These are phyloP conservation scores for Lapara coniferarum DNA, from an alignment of 2,888 invertebrate genomes.

Conservation along the genomic window DNA sequence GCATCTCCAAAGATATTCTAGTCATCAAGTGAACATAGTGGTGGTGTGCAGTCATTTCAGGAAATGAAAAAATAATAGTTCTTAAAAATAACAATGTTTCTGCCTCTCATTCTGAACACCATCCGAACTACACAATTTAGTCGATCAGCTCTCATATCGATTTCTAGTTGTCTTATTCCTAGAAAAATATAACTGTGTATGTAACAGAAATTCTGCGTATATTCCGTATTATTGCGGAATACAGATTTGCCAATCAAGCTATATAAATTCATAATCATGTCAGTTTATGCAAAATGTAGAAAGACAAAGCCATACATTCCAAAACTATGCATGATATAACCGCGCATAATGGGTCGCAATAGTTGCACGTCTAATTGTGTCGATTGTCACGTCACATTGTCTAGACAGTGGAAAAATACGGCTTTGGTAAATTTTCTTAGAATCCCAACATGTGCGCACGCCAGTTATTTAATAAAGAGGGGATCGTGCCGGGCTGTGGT, in stretches of 20 bases:
- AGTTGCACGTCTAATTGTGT: conserved; percentile 35
- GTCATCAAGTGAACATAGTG: too few species aligned
- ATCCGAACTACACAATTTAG: background rate
- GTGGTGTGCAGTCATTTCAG: too few species aligned
- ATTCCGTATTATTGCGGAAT: conserved; percentile 42
- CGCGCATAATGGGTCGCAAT: conserved; percentile 34
- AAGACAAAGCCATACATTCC: conserved; percentile 33
- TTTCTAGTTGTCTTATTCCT: conserved; percentile 34
- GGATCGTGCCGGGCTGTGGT: background rate
- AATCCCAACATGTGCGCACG: conserved; percentile 14
- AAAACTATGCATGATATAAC: conserved; percentile 37
- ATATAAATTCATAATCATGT: conserved; percentile 26
- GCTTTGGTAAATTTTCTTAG: conserved; percentile 19
- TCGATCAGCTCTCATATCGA: background rate
- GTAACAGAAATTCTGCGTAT: conserved; percentile 39
- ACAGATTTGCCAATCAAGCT: conserved; percentile 35
- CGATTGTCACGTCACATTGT: conserved; percentile 31
- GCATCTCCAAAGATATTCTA: too few species aligned
- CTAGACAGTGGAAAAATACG: conserved; percentile 24
- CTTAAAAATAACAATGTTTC: background rate
- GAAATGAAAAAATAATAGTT: too few species aligned
- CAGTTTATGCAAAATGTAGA: conserved; percentile 31
- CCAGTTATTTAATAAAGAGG: conserved; percentile 21
- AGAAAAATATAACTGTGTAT: conserved; percentile 35
- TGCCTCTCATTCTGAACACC: background rate